These are phyloP conservation scores for Okamejei kenojei DNA, from an alignment of 2,797 vertebrate genomes.

Conservation along the genomic window DNA sequence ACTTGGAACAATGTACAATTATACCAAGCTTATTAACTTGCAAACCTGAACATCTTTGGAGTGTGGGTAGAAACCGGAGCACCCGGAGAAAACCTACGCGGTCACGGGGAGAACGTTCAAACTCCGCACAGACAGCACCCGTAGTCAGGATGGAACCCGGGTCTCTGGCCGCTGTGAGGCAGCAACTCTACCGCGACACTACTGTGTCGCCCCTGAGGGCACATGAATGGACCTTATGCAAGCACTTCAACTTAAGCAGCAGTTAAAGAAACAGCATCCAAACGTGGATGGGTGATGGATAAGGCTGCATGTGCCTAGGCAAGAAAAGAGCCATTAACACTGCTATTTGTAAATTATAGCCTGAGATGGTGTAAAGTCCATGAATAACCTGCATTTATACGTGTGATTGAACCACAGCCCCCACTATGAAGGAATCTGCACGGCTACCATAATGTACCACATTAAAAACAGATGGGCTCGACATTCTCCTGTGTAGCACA, in stretches of 20 bases:
- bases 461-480: not conserved
- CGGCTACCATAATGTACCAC: not conserved
- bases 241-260: not conserved
- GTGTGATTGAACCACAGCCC: not conserved
- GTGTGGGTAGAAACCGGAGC: no score
- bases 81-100: no score
- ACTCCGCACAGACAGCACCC: no score
- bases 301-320: not conserved
- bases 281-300: not conserved
- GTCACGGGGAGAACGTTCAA: no score
- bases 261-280: not conserved
- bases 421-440: not conserved
- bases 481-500: no score
- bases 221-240: not conserved
- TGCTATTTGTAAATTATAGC: not conserved
- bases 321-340: not conserved
- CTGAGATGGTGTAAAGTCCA: not conserved
- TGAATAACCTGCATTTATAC: not conserved
- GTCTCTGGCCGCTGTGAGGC: no score
- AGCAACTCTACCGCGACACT: no score
- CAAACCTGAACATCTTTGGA: no score
- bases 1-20: no score
- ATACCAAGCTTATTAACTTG: no score
- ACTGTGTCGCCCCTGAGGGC: no score
- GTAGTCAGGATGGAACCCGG: no score